Conservation (phyloP, 2,888 invertebrate genomes). For the Punctoribates punctum region DNA sequence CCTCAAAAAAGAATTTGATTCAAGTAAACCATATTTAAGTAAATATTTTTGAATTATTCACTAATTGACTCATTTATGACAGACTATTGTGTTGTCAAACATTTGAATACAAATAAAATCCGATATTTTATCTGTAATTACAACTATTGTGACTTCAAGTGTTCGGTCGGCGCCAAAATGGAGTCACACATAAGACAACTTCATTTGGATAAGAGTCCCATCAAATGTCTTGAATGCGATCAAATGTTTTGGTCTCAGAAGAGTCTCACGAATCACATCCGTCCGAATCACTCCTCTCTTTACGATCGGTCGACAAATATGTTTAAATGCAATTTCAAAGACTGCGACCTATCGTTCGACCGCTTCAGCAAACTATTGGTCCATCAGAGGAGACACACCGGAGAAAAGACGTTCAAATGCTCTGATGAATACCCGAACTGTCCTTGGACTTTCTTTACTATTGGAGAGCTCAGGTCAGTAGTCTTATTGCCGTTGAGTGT, state of each 20-base stretch:
- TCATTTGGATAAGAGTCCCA: neutral
- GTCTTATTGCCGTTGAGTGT: neutral
- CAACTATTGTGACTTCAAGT: conserved; percentile 20
- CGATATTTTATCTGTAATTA: conserved; percentile 21
- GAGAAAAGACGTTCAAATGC: conserved; percentile 18
- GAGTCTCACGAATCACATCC: neutral
- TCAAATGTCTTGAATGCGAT: conserved; percentile 4
- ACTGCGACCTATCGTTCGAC: neutral
- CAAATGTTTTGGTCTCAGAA: conserved; percentile 14
- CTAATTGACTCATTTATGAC: neutral
- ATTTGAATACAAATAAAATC: conserved; percentile 7
- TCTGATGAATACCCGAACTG: neutral
- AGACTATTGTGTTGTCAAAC: conserved; percentile 18
- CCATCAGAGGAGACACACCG: conserved; percentile 1
- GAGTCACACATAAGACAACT: neutral
- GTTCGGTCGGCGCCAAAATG: neutral
- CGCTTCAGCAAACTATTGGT: neutral
- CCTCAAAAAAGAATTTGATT: neutral
- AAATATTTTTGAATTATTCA: too few relatives aligned
- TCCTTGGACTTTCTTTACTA: conserved; percentile 16
- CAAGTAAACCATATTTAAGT: neutral
- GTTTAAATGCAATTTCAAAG: conserved; percentile 7
- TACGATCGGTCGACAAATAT: neutral
- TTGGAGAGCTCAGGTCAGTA: neutral
- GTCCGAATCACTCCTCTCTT: neutral